Conservation (phyloP, 2,888 invertebrate genomes). For the Megaustenia siamemsis region DNA sequence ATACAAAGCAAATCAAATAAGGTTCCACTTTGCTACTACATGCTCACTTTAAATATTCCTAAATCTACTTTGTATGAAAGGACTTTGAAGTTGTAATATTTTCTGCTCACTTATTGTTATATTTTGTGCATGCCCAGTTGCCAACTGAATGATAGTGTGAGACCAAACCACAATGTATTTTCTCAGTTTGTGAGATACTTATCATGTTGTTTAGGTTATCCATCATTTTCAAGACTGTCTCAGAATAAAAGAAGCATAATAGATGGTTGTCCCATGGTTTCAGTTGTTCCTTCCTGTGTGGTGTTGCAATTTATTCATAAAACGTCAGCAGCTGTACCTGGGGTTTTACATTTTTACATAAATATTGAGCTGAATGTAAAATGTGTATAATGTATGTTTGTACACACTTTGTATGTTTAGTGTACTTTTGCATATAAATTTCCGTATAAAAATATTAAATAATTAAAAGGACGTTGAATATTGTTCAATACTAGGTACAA, state of each 20-base stretch:
- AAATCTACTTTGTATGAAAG: no score
- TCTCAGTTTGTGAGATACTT: not conserved
- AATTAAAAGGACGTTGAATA: slow-evolving; percentile 9
- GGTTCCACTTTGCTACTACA: no score
- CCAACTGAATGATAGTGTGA: no score
- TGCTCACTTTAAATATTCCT: no score
- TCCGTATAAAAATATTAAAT: not conserved
- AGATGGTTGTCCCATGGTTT: not conserved
- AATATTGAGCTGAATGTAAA: not conserved
- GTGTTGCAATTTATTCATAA: not conserved
- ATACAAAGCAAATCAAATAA: no score
- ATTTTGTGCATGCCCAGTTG: no score
- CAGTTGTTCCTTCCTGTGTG: not conserved
- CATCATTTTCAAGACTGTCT: not conserved
- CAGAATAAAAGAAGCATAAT: not conserved
- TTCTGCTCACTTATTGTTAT: no score
- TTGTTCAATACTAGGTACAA: not conserved
- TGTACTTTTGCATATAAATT: not conserved
- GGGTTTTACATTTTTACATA: not conserved
- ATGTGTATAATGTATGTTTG: not conserved
- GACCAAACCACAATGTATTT: no score
- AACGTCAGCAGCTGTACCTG: not conserved
- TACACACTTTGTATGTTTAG: not conserved
- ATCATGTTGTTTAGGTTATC: not conserved
- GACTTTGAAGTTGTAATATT: no score